A percentile compares a stretch with the other conserved stretches of the same genome.
Conservation (phyloP, 2,113 vertebrate genomes). For the Stegastes partitus region DNA sequence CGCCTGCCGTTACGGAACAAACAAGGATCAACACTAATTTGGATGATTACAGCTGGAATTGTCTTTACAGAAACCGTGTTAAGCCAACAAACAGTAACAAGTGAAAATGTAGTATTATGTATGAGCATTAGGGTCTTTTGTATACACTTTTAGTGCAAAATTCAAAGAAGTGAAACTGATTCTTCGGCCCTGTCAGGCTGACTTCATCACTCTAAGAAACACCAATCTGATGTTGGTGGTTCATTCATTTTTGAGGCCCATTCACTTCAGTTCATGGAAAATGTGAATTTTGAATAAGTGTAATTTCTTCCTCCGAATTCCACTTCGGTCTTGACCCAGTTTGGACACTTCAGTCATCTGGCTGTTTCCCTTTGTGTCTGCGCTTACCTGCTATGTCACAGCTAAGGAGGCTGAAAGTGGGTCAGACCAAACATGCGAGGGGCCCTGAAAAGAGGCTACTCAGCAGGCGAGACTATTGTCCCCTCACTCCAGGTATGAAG, state of each 20-base stretch:
- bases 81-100: background rate
- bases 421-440: constrained; percentile 49
- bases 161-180: background rate
- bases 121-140: background rate
- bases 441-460: constrained; percentile 41
- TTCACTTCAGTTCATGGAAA: background rate
- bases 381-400: constrained; percentile 37
- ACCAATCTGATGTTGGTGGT: background rate
- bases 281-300: constrained; percentile 3
- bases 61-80: constrained; percentile 1
- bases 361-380: constrained; percentile 15
- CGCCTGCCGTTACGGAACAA: constrained; percentile 56
- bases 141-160: background rate
- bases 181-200: background rate
- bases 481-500: constrained; percentile 37
- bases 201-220: background rate
- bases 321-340: constrained; percentile 34
- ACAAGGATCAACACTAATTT: constrained; percentile 27
- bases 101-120: background rate
- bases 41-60: constrained; percentile 12
- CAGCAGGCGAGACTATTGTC: constrained; percentile 29
- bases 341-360: constrained; percentile 15
- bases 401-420: constrained; percentile 51
- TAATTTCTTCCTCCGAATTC: background rate
- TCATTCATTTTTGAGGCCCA: background rate